These are phyloP conservation scores for Phrynocephalus forsythii DNA, from an alignment of 2,797 vertebrate species.

Conservation along the genomic window DNA sequence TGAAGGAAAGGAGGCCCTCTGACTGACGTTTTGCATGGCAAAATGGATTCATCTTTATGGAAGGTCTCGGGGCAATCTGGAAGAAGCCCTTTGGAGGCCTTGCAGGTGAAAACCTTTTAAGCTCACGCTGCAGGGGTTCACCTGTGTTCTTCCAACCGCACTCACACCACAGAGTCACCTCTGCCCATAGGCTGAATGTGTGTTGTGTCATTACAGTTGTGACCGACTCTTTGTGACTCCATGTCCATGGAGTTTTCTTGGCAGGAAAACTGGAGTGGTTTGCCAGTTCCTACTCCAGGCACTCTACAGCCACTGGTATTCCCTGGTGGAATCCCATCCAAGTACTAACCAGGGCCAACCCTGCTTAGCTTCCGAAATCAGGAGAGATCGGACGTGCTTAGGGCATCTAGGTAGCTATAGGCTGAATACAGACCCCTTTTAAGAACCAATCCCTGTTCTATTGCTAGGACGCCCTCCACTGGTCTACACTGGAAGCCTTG, in stretches of 20 bases:
- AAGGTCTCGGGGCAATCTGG: not conserved
- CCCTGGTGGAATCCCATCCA: too few relatives aligned
- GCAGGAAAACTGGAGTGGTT: too few relatives aligned
- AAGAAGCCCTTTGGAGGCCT: not conserved
- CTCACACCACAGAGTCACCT: not conserved
- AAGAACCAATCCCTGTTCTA: not conserved
- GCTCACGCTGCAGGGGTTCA: not conserved
- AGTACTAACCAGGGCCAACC: too few relatives aligned
- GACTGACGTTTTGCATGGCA: conserved; percentile 26
- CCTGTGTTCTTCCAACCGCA: not conserved
- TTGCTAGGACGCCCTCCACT: not conserved
- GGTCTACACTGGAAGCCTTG: not conserved
- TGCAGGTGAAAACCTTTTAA: not conserved
- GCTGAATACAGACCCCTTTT: not conserved
- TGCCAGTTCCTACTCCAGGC: too few relatives aligned
- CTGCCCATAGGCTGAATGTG: not conserved
- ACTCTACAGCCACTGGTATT: too few relatives aligned
- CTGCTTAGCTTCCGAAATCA: too few relatives aligned
- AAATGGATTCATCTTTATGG: conserved; percentile 5
- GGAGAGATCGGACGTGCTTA: too few relatives aligned
- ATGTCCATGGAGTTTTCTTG: too few relatives aligned
- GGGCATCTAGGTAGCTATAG: too few relatives aligned
- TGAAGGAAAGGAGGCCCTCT: conserved; percentile 9
- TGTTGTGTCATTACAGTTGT: too few relatives aligned
- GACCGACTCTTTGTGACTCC: too few relatives aligned